Evolutionary conservation across 2,113 vertebrate species (phyloP).

Genomic region (Butorides virescens): DNA sequence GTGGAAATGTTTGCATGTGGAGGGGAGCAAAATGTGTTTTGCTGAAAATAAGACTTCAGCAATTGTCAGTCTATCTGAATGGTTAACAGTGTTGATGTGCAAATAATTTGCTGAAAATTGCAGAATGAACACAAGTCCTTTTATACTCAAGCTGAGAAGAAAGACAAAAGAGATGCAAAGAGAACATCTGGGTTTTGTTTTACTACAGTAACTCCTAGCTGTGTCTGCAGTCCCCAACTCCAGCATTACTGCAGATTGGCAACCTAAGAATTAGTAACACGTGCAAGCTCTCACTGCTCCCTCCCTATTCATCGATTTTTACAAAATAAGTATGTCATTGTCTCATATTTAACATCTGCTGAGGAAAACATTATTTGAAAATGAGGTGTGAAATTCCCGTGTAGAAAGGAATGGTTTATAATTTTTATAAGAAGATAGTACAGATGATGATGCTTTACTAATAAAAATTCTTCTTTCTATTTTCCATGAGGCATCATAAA

Average conservation of each 20-base stretch:
- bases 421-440: background rate
- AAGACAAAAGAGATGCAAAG: background rate
- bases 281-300: background rate
- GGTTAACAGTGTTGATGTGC: background rate
- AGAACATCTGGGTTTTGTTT: background rate
- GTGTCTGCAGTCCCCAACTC: background rate
- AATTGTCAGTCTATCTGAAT: background rate
- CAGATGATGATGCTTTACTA: background rate
- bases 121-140: background rate
- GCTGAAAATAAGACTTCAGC: background rate
- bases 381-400: background rate
- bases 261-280: background rate
- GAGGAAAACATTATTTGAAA: background rate
- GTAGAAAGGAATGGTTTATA: background rate
- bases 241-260: background rate
- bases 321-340: background rate
- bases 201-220: background rate
- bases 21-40: slow-evolving; percentile 14
- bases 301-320: background rate
- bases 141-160: background rate
- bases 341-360: background rate
- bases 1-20: slow-evolving; percentile 2
- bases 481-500: background rate
- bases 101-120: background rate
- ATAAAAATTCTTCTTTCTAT: background rate